Evolutionary conservation across 2,797 vertebrate species (phyloP).

Genomic region (Sus cebifrons): DNA sequence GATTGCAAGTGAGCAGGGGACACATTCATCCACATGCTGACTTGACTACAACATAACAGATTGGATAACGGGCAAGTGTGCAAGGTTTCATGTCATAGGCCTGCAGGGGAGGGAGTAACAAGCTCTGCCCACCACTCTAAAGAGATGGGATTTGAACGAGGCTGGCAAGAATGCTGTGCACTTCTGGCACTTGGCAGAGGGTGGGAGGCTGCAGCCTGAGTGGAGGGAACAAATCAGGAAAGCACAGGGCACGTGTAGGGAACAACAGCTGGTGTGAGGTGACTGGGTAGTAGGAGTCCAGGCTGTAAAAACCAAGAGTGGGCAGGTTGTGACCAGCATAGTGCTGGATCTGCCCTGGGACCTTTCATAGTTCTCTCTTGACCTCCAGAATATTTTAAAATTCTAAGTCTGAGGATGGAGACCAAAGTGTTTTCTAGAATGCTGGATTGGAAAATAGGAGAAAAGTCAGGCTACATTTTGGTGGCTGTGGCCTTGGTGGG

Average conservation of each 20-base stretch:
- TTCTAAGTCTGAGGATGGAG: neutral
- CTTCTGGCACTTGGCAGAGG: constrained; percentile 69
- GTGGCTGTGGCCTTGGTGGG: neutral
- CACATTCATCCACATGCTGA: neutral
- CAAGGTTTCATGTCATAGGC: neutral
- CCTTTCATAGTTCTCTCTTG: neutral
- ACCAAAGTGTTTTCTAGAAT: constrained; percentile 49
- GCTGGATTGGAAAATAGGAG: neutral
- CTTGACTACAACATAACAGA: neutral
- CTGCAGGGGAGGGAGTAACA: neutral
- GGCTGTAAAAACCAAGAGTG: neutral
- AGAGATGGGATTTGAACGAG: constrained; percentile 32
- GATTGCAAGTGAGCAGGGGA: neutral
- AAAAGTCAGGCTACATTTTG: neutral
- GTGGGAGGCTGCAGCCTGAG: neutral
- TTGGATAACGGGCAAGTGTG: neutral
- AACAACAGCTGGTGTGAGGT: neutral
- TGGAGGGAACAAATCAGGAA: neutral
- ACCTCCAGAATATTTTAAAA: constrained; percentile 31
- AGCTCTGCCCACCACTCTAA: neutral
- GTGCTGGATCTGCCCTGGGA: neutral
- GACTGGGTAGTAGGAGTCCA: neutral
- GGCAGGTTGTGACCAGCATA: neutral
- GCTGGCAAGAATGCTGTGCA: constrained; percentile 54
- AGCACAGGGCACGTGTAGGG: neutral